A percentile compares a stretch with the other conserved stretches of the same genome.
Conservation (phyloP, 2,113 vertebrate genomes). For the Artemisiospiza belli region DNA sequence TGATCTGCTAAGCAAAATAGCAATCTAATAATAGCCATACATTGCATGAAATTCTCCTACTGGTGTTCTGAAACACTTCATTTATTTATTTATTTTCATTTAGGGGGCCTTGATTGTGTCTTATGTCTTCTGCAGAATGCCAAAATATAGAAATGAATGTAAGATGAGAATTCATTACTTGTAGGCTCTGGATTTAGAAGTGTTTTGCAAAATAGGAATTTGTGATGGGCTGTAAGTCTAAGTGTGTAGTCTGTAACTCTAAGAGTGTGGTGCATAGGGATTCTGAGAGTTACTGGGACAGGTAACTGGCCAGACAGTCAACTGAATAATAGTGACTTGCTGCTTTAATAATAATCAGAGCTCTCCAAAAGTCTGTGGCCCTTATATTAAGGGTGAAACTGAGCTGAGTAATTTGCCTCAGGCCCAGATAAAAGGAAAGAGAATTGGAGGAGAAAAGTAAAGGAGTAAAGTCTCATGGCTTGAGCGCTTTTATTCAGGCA, state of each 20-base stretch:
- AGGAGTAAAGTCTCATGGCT: background rate
- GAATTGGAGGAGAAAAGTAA: background rate
- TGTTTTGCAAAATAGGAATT: background rate
- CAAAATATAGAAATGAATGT: background rate
- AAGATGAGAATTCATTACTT: background rate
- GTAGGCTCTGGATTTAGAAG: background rate
- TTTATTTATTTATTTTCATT: background rate
- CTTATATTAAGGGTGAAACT: background rate
- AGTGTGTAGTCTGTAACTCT: background rate
- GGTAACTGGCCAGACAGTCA: background rate
- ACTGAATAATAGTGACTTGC: background rate
- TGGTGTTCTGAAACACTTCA: background rate
- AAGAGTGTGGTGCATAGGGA: background rate
- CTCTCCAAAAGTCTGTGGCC: background rate
- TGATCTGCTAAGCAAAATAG: slow-evolving; percentile 48
- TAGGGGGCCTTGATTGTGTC: background rate
- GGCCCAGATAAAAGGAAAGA: background rate
- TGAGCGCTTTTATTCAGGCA: background rate
- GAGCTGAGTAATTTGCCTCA: background rate
- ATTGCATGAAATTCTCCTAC: background rate
- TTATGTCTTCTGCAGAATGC: background rate
- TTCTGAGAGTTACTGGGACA: background rate
- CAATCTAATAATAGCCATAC: slow-evolving; percentile 31
- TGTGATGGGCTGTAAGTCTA: background rate
- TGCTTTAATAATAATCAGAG: background rate